Conservation (phyloP, 2,113 vertebrate genomes). For the Cynocephalus volans region DNA sequence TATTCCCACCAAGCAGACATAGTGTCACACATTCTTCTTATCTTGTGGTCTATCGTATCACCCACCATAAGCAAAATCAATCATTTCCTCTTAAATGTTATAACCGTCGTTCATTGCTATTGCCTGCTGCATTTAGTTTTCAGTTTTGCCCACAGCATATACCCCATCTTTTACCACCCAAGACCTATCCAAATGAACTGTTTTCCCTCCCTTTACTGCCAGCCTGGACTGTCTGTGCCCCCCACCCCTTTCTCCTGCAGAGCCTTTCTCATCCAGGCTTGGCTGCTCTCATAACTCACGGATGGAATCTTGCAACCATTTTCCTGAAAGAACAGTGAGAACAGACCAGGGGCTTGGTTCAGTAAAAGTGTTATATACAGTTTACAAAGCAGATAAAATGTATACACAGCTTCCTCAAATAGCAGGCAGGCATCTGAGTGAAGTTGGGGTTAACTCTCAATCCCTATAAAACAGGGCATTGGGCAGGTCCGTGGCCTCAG, state of each 20-base stretch:
- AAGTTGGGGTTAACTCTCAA: background rate
- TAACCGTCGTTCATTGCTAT: background rate
- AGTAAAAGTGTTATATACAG: background rate
- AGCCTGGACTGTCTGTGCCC: background rate
- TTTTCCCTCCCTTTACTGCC: slow-evolving; percentile 4
- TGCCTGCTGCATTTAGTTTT: background rate
- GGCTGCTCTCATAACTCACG: background rate
- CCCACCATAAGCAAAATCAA: background rate
- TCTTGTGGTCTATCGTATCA: background rate
- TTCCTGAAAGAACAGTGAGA: background rate
- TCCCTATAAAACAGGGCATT: background rate
- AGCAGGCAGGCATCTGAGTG: background rate
- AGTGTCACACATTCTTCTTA: background rate
- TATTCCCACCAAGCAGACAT: background rate
- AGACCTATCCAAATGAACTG: background rate
- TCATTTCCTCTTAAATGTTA: background rate
- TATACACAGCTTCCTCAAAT: background rate
- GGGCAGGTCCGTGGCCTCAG: background rate
- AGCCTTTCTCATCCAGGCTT: slow-evolving; percentile 12
- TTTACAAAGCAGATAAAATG: background rate
- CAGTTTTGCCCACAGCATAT: background rate
- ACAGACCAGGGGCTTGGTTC: background rate
- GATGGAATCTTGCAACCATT: background rate
- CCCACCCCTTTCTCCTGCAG: background rate
- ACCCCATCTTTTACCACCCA: background rate